Evolutionary conservation across 2,888 invertebrate genomes (phyloP).

Genomic region (Scotopteryx bipunctaria): DNA sequence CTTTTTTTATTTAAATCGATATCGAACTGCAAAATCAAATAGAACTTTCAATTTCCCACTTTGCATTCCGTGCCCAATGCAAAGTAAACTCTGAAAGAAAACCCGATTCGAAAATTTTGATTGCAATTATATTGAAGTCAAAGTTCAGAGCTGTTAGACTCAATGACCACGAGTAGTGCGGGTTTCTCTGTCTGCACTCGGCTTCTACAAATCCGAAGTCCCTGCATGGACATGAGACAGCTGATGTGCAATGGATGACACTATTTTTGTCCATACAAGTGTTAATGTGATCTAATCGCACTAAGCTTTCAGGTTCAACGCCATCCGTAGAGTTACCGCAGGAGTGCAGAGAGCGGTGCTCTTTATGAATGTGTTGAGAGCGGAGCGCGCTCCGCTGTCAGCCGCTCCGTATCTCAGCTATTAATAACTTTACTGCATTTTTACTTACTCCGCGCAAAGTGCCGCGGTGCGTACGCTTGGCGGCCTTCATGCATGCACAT

Average conservation of each 20-base stretch:
- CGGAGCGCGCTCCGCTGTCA: not conserved
- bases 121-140: not conserved
- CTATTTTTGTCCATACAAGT: no score
- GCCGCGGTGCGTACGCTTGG: not conserved
- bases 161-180: no score
- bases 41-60: not conserved
- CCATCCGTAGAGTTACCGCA: no score
- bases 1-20: no score
- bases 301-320: no score
- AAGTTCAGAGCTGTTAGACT: no score
- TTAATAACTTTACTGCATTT: slow-evolving; percentile 1
- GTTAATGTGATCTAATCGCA: no score
- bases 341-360: not conserved
- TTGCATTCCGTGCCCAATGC: not conserved
- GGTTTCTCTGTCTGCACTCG: no score
- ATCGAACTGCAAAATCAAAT: not conserved
- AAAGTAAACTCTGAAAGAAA: not conserved
- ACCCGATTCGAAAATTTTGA: not conserved
- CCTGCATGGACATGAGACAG: no score
- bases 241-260: no score
- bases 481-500: not conserved
- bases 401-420: not conserved
- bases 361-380: not conserved
- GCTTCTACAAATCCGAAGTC: no score
- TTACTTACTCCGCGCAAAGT: not conserved